Conservation (phyloP, 2,113 vertebrate species). For the Hystrix brachyura region DNA sequence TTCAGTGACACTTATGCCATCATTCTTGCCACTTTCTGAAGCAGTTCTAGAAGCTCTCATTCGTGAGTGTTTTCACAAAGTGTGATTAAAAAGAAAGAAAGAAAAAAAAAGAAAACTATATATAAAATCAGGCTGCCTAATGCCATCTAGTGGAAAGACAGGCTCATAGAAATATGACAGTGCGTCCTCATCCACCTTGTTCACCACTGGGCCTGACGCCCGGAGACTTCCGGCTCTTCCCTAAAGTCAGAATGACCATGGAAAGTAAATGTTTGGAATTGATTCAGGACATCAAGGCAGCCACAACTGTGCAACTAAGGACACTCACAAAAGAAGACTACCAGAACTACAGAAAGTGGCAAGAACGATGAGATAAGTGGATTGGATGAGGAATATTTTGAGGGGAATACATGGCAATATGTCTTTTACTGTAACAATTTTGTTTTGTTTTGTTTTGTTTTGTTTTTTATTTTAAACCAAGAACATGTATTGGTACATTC, state of each 20-base stretch:
- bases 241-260: not conserved
- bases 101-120: not conserved
- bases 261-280: not conserved
- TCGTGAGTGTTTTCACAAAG: not conserved
- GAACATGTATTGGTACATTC: no score
- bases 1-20: not conserved
- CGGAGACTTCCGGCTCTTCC: not conserved
- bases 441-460: no score
- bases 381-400: not conserved
- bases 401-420: not conserved
- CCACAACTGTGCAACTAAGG: not conserved
- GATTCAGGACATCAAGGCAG: not conserved
- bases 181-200: not conserved
- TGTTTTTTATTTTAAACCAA: no score
- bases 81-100: not conserved
- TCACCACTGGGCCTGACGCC: not conserved
- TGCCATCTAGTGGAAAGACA: not conserved
- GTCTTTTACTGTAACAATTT: not conserved
- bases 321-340: not conserved
- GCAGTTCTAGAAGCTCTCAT: not conserved
- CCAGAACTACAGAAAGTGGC: not conserved
- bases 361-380: not conserved
- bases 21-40: not conserved
- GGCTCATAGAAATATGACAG: not conserved
- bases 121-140: not conserved